Percentiles rank a stretch among this genome's conserved stretches.
Evolutionary conservation across 2,888 invertebrate genomes (phyloP).

Genomic region (Drosophila kambysellisi): DNA sequence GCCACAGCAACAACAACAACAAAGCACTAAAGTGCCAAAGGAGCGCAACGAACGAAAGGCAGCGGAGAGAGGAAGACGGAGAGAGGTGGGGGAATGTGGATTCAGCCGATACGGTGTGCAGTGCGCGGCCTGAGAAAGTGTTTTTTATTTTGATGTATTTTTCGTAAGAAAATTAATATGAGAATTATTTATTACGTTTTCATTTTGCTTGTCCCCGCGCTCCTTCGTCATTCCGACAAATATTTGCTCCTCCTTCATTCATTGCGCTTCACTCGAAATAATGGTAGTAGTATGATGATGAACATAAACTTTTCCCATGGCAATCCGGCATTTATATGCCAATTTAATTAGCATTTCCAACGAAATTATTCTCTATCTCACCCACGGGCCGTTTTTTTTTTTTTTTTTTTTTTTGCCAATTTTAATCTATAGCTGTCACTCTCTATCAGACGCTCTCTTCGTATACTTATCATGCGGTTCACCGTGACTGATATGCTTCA

Average conservation of each 20-base stretch:
- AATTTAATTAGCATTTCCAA: conserved; percentile 79
- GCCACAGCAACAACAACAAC: conserved; percentile 26
- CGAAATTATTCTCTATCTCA: conserved; percentile 45
- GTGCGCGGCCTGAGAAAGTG: conserved; percentile 69
- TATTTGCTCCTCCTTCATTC: conserved; percentile 52
- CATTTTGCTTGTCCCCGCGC: conserved; percentile 22
- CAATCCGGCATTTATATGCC: conserved; percentile 64
- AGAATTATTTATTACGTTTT: conserved; percentile 80
- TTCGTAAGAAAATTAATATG: conserved; percentile 79
- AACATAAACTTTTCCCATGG: conserved; percentile 66
- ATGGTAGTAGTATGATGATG: conserved; percentile 32
- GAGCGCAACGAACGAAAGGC: conserved; percentile 33
- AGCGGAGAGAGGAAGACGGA: not conserved
- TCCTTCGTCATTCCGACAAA: conserved; percentile 14
- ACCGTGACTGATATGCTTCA: conserved; percentile 58
- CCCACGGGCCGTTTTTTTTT: conserved; percentile 9
- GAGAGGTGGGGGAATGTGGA: not conserved
- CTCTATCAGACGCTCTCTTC: not conserved
- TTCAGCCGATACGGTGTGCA: conserved; percentile 10
- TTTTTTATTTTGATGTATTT: conserved; percentile 76
- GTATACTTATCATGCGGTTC: conserved; percentile 55
- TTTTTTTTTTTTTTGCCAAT: not conserved
- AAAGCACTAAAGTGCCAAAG: conserved; percentile 67
- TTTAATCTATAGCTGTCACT: conserved; percentile 31
- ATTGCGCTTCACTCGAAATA: conserved; percentile 57